Evolutionary conservation across 2,113 vertebrate genomes (phyloP).

Genomic region (Sminthopsis crassicaudata): DNA sequence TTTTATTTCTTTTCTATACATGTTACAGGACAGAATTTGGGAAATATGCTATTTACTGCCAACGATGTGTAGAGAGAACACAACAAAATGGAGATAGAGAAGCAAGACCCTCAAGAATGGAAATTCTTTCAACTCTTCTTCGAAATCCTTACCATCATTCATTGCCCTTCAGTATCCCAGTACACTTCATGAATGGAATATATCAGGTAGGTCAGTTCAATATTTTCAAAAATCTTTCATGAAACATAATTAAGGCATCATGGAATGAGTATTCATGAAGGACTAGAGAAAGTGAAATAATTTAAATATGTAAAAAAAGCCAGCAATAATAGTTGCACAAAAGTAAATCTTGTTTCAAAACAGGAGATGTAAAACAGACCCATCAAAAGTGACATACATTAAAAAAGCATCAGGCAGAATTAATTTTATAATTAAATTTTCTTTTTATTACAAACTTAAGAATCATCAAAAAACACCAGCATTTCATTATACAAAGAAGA

Average conservation of each 20-base stretch:
- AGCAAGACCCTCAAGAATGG: constrained; percentile 95
- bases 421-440: not conserved
- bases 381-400: not conserved
- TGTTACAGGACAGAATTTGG: constrained; percentile 94
- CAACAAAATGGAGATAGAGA: constrained; percentile 95
- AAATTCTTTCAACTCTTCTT: constrained; percentile 97
- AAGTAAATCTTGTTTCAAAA: constrained; percentile 22
- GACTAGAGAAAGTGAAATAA: not conserved
- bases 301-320: not conserved
- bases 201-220: constrained; percentile 90
- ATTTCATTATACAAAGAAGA: not conserved
- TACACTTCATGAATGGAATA: constrained; percentile 97
- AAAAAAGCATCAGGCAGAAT: not conserved
- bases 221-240: not conserved
- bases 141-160: constrained; percentile 98
- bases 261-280: not conserved
- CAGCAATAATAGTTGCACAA: constrained; percentile 2
- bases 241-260: not conserved
- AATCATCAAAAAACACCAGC: not conserved
- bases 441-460: not conserved
- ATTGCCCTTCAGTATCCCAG: constrained; percentile 96
- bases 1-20: constrained; percentile 19
- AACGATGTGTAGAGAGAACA: constrained; percentile 94
- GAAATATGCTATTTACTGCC: constrained; percentile 98
- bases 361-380: constrained; percentile 23